phyloP scores from a whole-genome alignment of 2,888 invertebrate species.

The Synergus gifuensis region DNA sequence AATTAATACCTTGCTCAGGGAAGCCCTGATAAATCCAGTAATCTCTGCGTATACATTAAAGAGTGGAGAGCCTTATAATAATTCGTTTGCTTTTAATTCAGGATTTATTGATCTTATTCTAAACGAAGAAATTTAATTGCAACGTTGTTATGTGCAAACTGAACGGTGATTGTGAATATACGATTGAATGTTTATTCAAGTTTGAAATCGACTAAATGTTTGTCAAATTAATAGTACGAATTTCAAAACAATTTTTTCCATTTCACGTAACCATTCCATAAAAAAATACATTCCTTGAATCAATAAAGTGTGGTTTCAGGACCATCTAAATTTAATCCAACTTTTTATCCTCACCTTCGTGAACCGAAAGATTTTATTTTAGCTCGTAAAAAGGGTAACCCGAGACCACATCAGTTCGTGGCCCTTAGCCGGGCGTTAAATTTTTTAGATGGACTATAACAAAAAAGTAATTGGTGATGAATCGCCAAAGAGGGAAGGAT shows the following conservation, averaged over 20 bases:
- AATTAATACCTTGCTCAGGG: conserved; percentile 23
- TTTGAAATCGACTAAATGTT: neutral
- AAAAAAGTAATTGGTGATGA: conserved; percentile 10
- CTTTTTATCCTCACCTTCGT: neutral
- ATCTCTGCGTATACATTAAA: conserved; percentile 3
- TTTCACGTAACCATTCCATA: neutral
- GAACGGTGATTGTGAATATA: neutral
- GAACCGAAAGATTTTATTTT: neutral
- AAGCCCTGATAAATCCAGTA: neutral
- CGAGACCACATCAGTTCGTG: neutral
- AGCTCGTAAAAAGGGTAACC: neutral
- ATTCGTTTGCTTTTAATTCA: neutral
- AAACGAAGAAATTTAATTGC: neutral
- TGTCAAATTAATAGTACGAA: no score
- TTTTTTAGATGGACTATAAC: neutral
- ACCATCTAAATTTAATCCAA: neutral
- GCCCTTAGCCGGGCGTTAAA: neutral
- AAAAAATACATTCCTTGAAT: neutral
- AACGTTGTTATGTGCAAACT: neutral
- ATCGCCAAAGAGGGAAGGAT: neutral
- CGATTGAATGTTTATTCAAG: neutral
- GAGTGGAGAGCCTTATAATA: neutral
- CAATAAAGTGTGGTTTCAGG: neutral
- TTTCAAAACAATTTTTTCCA: neutral
- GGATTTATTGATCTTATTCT: neutral